Evolutionary conservation across 2,797 vertebrate genomes (phyloP).

Genomic region (Merluccius polli): DNA sequence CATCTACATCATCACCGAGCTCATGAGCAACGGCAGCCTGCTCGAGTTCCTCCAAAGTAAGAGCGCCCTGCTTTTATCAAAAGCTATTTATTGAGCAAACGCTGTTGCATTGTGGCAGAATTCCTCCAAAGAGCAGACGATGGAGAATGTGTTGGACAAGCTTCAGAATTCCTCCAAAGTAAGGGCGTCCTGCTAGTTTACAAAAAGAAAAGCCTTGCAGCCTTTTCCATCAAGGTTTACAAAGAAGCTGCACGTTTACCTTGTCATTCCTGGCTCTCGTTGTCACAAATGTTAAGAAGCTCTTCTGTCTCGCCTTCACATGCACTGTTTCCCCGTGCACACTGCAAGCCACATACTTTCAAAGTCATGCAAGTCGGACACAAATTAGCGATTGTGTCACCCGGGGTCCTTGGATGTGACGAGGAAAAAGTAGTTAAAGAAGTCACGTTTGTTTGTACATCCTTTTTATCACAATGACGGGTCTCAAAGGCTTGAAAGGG

Average conservation of each 20-base stretch:
- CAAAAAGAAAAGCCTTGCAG: not conserved
- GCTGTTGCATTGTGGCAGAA: constrained; percentile 40
- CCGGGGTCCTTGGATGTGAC: not conserved
- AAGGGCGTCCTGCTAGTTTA: not conserved
- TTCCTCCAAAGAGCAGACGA: constrained; percentile 92
- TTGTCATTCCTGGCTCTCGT: not conserved
- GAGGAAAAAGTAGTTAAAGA: not conserved
- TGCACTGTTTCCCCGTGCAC: too few species aligned
- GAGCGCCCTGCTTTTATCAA: constrained; percentile 24
- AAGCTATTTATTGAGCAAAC: not conserved
- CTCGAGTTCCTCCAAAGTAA: constrained; percentile 90
- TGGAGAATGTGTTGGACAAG: too few species aligned
- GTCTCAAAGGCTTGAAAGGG: too few species aligned
- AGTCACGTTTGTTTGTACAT: not conserved
- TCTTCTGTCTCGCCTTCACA: not conserved
- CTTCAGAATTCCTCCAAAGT: not conserved
- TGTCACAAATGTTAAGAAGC: not conserved
- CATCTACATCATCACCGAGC: constrained; percentile 96
- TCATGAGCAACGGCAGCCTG: constrained; percentile 93
- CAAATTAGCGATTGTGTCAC: too few species aligned
- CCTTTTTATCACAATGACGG: not conserved
- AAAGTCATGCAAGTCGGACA: too few species aligned
- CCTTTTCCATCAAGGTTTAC: too few species aligned
- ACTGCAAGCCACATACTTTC: too few species aligned
- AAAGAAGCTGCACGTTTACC: too few species aligned